Percentiles rank a stretch among this genome's conserved stretches.
Evolutionary conservation across 1,140 invertebrate species (phyloP).

Genomic region (Panulirus ornatus): DNA sequence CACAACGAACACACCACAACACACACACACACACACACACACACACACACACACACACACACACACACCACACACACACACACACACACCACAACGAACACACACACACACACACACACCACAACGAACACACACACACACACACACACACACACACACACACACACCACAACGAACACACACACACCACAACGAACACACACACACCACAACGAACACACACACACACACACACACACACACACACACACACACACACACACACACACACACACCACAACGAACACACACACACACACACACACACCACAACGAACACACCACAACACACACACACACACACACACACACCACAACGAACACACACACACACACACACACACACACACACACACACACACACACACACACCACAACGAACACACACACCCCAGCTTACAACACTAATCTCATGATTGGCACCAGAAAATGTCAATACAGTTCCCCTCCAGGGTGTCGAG

Average conservation of each 20-base stretch:
- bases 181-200: too few relatives aligned
- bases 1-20: too few relatives aligned
- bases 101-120: too few relatives aligned
- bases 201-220: too few relatives aligned
- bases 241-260: constrained; percentile 39
- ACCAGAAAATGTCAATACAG: constrained; percentile 68
- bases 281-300: constrained; percentile 46
- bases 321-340: constrained; percentile 52
- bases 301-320: constrained; percentile 49
- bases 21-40: too few relatives aligned
- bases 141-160: constrained; percentile 4
- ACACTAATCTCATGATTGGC: constrained; percentile 69
- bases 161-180: too few relatives aligned
- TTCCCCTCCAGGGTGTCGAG: constrained; percentile 37
- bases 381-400: constrained; percentile 58
- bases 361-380: constrained; percentile 65
- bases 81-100: too few relatives aligned
- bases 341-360: constrained; percentile 56
- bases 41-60: too few relatives aligned
- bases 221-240: constrained; percentile 23
- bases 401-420: constrained; percentile 18
- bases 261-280: constrained; percentile 58
- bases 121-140: too few relatives aligned
- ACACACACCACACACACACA: too few relatives aligned
- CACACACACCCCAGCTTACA: constrained; percentile 22